Evolutionary conservation across 2,113 vertebrate genomes (phyloP).

Genomic region (Poeciliopsis retropinna): DNA sequence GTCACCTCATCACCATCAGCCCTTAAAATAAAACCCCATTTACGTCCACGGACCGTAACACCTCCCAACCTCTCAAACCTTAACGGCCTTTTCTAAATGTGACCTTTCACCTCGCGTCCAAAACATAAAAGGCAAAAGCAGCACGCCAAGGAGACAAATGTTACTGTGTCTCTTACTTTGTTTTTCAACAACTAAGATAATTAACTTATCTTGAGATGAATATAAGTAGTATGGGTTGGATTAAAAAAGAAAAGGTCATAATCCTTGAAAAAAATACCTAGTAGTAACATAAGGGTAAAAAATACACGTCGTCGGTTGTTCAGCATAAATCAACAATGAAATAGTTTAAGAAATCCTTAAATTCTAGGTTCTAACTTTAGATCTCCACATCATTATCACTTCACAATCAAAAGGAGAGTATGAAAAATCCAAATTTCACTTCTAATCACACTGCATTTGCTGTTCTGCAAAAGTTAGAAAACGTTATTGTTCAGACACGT

Average conservation of each 20-base stretch:
- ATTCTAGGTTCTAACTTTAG: no score
- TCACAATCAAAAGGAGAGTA: background rate
- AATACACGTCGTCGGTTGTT: no score
- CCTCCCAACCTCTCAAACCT: constrained; percentile 9
- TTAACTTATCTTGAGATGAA: background rate
- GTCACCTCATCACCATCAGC: constrained; percentile 36
- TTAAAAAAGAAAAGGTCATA: background rate
- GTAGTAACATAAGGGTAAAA: no score
- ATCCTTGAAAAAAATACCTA: background rate
- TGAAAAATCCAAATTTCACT: background rate
- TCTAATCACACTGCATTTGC: background rate
- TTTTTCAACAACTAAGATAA: background rate
- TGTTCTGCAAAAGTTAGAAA: background rate
- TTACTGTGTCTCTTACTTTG: background rate
- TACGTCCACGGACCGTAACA: constrained; percentile 52
- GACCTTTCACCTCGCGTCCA: constrained; percentile 62
- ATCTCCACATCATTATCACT: no score
- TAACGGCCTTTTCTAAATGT: constrained; percentile 10
- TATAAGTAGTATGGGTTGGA: background rate
- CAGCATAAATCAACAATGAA: no score
- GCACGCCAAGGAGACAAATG: constrained; percentile 26
- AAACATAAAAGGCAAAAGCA: constrained; percentile 62
- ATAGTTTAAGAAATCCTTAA: no score
- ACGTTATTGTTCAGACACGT: no score
- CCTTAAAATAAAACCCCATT: constrained; percentile 51